A percentile compares a stretch with the other conserved stretches of the same genome.
Evolutionary conservation across 2,888 invertebrate genomes (phyloP).

Genomic region (Apoderus coryli): DNA sequence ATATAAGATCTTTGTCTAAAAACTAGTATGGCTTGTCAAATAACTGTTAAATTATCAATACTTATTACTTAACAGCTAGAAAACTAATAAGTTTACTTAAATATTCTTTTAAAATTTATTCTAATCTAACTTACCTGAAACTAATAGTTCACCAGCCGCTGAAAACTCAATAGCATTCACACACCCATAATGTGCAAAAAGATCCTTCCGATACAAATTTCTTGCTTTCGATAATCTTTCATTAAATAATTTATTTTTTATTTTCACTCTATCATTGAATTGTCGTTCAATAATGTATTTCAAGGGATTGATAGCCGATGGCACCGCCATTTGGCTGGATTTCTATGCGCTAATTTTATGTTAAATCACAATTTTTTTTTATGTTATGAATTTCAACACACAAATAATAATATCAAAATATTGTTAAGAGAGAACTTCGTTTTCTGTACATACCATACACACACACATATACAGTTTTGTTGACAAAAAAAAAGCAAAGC

Average conservation of each 20-base stretch:
- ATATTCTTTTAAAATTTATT: not conserved
- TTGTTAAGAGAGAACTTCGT: too few species aligned
- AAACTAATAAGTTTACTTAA: conserved; percentile 1
- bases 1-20: too few species aligned
- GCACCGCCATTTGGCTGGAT: conserved; percentile 38
- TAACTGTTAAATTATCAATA: too few species aligned
- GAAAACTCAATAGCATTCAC: conserved; percentile 95
- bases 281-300: conserved; percentile 46
- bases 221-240: conserved; percentile 50
- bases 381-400: too few species aligned
- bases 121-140: conserved; percentile 59
- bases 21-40: too few species aligned
- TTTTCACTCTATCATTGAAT: conserved; percentile 40
- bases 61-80: too few species aligned
- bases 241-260: conserved; percentile 44
- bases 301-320: conserved; percentile 40
- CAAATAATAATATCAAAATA: too few species aligned
- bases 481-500: too few species aligned
- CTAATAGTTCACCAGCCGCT: conserved; percentile 68
- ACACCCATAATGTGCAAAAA: conserved; percentile 86
- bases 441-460: too few species aligned
- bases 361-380: too few species aligned
- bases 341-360: too few species aligned
- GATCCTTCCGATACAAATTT: conserved; percentile 69
- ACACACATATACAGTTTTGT: too few species aligned